These are phyloP conservation scores for Iphiclides podalirius DNA, from an alignment of 2,888 invertebrate species.

Conservation along the genomic window DNA sequence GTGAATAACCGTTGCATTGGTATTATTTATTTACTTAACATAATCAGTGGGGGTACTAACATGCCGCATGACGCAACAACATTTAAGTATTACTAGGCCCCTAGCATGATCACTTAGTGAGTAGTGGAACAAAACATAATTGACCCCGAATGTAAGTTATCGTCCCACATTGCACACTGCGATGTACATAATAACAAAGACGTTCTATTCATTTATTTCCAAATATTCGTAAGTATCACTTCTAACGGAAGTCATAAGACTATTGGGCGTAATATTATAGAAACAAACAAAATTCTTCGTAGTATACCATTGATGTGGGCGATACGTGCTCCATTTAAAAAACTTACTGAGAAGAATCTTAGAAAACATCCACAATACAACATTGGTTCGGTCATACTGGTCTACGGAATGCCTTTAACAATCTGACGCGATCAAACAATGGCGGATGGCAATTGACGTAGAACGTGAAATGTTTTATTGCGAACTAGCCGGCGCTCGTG, in stretches of 20 bases:
- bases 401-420: not conserved
- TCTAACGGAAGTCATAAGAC: too few species aligned
- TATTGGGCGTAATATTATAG: too few species aligned
- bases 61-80: not conserved
- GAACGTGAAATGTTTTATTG: not conserved
- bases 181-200: not conserved
- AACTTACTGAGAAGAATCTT: too few species aligned
- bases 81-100: not conserved
- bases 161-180: not conserved
- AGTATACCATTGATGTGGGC: too few species aligned
- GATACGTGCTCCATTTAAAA: too few species aligned
- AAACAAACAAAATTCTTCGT: not conserved
- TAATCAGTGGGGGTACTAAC: too few species aligned
- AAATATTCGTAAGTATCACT: too few species aligned
- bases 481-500: not conserved
- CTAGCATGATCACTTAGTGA: not conserved
- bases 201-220: not conserved
- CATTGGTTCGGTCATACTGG: not conserved
- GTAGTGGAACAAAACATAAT: not conserved
- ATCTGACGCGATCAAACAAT: not conserved
- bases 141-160: conserved; percentile 1
- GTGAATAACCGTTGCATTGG: too few species aligned
- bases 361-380: not conserved
- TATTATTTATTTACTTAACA: too few species aligned
- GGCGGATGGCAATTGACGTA: not conserved